phyloP scores from a whole-genome alignment of 1,140 invertebrate genomes.

The Oreohelix idahoensis region DNA sequence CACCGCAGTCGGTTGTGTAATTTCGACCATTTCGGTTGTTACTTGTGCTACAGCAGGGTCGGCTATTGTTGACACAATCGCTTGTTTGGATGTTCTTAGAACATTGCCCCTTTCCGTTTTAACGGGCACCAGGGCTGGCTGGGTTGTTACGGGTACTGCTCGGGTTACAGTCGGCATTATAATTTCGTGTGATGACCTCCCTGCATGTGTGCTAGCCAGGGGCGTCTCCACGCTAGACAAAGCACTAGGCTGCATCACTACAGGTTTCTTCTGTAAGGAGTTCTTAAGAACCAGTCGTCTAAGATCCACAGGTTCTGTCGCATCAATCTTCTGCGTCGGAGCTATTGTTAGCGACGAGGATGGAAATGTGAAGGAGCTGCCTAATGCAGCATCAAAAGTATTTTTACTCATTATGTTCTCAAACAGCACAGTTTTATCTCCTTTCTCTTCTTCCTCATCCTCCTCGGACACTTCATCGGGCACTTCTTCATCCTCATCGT shows the following conservation, averaged over 20 bases:
- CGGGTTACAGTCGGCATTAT: no score
- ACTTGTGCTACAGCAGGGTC: no score
- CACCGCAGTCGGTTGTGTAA: no score
- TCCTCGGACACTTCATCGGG: not conserved
- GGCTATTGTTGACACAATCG: no score
- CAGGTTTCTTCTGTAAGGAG: not conserved
- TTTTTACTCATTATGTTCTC: not conserved
- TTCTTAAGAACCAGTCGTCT: not conserved
- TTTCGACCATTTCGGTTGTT: no score
- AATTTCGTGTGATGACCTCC: no score
- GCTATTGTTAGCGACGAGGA: not conserved
- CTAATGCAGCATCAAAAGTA: not conserved
- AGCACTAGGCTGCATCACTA: not conserved
- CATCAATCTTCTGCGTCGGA: not conserved
- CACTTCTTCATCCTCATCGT: slow-evolving; percentile 3
- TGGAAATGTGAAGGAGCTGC: not conserved
- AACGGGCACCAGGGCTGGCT: no score
- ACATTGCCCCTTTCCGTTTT: no score
- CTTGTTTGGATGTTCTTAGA: no score
- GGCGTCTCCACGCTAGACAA: not conserved
- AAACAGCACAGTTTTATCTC: not conserved
- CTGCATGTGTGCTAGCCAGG: not conserved
- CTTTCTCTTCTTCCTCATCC: not conserved
- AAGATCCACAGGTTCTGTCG: not conserved
- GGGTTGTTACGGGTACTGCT: no score